These are phyloP conservation scores for Chionis minor DNA, from an alignment of 2,113 vertebrate genomes.

Conservation along the genomic window DNA sequence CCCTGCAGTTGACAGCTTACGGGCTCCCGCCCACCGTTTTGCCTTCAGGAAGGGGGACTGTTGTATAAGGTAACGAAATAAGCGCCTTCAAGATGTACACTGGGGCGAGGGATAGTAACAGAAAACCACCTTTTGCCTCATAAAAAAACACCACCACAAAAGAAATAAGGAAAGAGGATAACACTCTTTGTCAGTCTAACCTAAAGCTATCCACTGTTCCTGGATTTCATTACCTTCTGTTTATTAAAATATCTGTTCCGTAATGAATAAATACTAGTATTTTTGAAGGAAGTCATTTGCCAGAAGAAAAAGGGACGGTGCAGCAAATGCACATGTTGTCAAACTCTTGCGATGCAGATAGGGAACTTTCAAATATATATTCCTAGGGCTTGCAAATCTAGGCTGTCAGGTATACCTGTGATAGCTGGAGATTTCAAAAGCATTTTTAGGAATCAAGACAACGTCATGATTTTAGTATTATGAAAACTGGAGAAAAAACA, in stretches of 20 bases:
- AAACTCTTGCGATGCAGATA: neutral
- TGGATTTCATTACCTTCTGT: neutral
- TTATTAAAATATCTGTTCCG: neutral
- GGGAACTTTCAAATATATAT: neutral
- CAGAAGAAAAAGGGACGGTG: neutral
- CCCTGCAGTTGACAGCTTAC: neutral
- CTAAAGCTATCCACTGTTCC: neutral
- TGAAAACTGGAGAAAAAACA: neutral
- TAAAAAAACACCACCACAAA: neutral
- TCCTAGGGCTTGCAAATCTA: neutral
- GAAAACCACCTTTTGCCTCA: neutral
- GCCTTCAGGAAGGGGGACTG: neutral
- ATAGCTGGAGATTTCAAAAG: neutral
- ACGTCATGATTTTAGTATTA: neutral
- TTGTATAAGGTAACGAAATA: slow-evolving; percentile 20
- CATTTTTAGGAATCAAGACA: neutral
- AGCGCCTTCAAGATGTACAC: neutral
- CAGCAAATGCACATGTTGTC: neutral
- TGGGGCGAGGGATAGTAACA: neutral
- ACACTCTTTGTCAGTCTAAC: neutral
- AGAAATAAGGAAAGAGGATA: neutral
- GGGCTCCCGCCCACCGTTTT: slow-evolving; percentile 2
- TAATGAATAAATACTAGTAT: neutral
- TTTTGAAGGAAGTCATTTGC: neutral
- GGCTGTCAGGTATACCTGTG: neutral